Evolutionary conservation across 1,140 invertebrate species (phyloP).

Genomic region (Saccostrea echinata): DNA sequence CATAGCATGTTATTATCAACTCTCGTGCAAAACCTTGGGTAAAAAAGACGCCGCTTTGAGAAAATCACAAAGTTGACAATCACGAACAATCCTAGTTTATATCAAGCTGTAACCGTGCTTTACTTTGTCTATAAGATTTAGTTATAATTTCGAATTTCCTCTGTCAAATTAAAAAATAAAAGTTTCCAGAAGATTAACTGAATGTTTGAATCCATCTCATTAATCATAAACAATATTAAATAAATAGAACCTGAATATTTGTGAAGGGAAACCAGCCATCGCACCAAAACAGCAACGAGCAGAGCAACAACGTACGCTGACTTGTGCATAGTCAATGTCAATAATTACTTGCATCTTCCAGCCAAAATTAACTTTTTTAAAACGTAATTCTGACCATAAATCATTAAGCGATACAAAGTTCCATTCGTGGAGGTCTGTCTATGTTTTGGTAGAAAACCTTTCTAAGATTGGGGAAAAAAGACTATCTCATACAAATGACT

Average conservation of each 20-base stretch:
- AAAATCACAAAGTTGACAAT: too few relatives aligned
- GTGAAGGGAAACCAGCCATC: conserved; percentile 88
- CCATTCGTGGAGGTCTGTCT: neutral
- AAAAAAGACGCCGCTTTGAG: too few relatives aligned
- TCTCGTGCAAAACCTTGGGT: too few relatives aligned
- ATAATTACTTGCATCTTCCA: neutral
- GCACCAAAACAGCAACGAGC: conserved; percentile 81
- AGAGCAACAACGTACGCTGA: conserved; percentile 8
- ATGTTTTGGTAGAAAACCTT: neutral
- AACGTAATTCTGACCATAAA: neutral
- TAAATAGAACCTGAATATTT: conserved; percentile 83
- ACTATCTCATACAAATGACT: too few relatives aligned
- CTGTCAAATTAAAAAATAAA: neutral
- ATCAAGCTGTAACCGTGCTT: too few relatives aligned
- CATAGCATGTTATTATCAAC: too few relatives aligned
- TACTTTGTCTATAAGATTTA: too few relatives aligned
- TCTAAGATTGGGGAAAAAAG: neutral
- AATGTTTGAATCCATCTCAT: neutral
- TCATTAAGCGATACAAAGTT: neutral
- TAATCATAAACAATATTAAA: neutral
- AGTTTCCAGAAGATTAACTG: neutral
- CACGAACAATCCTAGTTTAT: too few relatives aligned
- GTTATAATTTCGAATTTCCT: neutral
- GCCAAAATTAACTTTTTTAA: neutral
- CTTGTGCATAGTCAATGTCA: neutral